These are phyloP conservation scores for Lampris megalopsis DNA, from an alignment of 2,113 vertebrate species.

Conservation along the genomic window DNA sequence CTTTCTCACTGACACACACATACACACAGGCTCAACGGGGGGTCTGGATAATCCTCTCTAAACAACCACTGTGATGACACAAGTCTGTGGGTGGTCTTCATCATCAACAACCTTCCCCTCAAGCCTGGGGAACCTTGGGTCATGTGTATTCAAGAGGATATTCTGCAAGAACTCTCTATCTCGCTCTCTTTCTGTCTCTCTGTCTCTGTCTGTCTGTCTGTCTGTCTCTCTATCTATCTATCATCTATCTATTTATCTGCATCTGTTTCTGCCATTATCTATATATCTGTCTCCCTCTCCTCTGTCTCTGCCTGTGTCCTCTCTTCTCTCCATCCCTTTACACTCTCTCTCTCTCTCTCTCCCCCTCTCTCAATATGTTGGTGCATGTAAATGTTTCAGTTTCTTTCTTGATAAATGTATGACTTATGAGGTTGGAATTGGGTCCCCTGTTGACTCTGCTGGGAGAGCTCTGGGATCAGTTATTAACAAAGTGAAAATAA, in stretches of 20 bases:
- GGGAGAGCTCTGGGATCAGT: no score
- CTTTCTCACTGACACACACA: slow-evolving; percentile 13
- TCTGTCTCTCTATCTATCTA: background rate
- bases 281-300: background rate
- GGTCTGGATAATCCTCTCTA: slow-evolving; percentile 46
- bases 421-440: no score
- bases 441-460: no score
- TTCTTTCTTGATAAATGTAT: no score
- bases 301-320: background rate
- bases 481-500: no score
- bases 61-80: slow-evolving; percentile 43
- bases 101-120: slow-evolving; percentile 35
- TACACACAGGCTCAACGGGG: slow-evolving; percentile 17
- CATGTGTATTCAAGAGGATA: background rate
- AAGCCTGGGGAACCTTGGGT: slow-evolving; percentile 2
- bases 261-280: no score
- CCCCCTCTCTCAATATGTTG: no score
- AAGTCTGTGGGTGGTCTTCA: slow-evolving; percentile 51
- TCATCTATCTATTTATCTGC: background rate
- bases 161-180: slow-evolving; percentile 5
- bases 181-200: background rate
- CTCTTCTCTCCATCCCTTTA: no score
- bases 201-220: background rate
- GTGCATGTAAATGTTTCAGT: no score
- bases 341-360: background rate